Conservation (phyloP, 2,113 vertebrate species). For the Ammodytes marinus region DNA sequence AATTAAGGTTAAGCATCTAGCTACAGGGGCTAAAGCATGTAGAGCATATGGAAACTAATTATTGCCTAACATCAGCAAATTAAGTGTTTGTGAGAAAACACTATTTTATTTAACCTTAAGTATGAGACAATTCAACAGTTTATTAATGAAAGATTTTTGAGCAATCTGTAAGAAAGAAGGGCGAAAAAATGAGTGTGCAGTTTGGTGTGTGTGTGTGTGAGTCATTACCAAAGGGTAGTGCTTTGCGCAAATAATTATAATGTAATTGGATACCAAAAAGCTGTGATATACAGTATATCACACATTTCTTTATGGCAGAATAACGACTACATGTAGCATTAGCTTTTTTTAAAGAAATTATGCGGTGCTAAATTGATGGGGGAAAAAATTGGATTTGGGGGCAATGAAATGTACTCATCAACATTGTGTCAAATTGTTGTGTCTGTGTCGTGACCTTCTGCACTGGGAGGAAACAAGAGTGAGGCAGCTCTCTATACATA, state of each 20-base stretch:
- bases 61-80: slow-evolving; percentile 29
- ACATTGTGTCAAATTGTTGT: slow-evolving; percentile 50
- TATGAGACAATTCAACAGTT: slow-evolving; percentile 22
- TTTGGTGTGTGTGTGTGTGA: neutral
- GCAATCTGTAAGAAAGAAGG: neutral
- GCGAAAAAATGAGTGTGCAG: neutral
- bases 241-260: neutral
- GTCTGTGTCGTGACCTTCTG: slow-evolving; percentile 63
- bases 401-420: slow-evolving; percentile 30
- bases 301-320: neutral
- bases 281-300: neutral
- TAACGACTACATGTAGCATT: neutral
- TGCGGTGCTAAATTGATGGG: slow-evolving; percentile 2
- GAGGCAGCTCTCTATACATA: slow-evolving; percentile 63
- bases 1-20: slow-evolving; percentile 39
- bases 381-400: slow-evolving; percentile 29
- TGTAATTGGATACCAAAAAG: neutral
- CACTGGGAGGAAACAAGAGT: slow-evolving; percentile 23
- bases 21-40: slow-evolving; percentile 10
- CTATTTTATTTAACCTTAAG: slow-evolving; percentile 17
- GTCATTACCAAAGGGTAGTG: neutral
- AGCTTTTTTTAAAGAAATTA: neutral
- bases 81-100: slow-evolving; percentile 33
- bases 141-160: slow-evolving; percentile 1
- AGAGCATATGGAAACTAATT: slow-evolving; percentile 23